Conservation (phyloP, 2,113 vertebrate genomes). For the Ascaphus truei region DNA sequence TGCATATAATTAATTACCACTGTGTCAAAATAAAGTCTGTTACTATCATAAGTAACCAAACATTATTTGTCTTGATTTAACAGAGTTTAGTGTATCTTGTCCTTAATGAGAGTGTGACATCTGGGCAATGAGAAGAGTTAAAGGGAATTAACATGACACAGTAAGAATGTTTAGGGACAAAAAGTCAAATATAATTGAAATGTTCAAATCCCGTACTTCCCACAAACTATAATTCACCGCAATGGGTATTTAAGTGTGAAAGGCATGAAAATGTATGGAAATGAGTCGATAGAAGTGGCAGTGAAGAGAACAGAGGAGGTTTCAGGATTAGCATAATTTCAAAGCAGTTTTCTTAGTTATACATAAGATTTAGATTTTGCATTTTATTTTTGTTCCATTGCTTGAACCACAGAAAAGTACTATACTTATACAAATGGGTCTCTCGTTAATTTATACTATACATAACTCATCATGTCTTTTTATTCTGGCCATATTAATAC, state of each 20-base stretch:
- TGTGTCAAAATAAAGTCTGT: no score
- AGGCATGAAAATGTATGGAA: slow-evolving; percentile 27
- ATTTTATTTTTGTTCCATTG: slow-evolving; percentile 18
- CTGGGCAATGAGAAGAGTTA: background rate
- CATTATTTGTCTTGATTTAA: no score
- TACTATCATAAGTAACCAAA: no score
- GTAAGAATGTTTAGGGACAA: slow-evolving; percentile 5
- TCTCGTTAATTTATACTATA: background rate
- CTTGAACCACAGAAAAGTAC: background rate
- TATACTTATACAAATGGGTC: background rate
- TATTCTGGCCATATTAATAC: background rate
- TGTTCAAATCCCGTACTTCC: background rate
- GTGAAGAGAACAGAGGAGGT: slow-evolving; percentile 15
- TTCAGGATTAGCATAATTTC: slow-evolving; percentile 32
- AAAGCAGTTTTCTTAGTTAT: slow-evolving; percentile 17
- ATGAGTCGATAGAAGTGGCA: slow-evolving; percentile 1
- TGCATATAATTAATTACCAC: no score
- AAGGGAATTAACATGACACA: no score
- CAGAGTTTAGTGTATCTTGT: no score
- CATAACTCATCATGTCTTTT: background rate
- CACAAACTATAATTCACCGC: slow-evolving; percentile 28
- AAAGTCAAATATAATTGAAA: slow-evolving; percentile 4
- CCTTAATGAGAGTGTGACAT: background rate
- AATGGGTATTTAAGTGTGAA: slow-evolving; percentile 30
- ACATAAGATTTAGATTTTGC: slow-evolving; percentile 2